Evolutionary conservation across 2,888 invertebrate genomes (phyloP), one percentile per base, ranked within the genome.

Genomic region (Ormyrus labotus): DNA sequence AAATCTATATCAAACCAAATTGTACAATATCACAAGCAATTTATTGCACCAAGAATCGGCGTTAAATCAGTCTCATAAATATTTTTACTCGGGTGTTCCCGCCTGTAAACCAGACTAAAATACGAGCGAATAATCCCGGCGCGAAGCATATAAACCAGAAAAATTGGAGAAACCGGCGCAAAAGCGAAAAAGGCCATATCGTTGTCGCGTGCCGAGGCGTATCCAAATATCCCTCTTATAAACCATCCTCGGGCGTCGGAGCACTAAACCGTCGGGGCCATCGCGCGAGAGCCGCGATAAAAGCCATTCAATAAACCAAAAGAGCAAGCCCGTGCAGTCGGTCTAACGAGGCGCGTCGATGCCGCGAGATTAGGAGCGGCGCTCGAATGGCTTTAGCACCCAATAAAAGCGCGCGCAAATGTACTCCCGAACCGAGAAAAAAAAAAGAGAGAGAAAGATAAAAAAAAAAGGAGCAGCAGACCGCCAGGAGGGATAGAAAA

Each of bases 321-420:
- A 64, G 34, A 64, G 34, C 53, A 78, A 74, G 70, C 67, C 57
- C 61, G 64, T 77, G 81, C 81, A 80, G 78, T 77, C 77, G 71
- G 13, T 74, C 81, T 85, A 85, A 85, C 83, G 83, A 85, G 84
- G 75, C 64, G 10, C 58, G 19, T 67, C 67, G 67, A 71, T 57
- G 45, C 51, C 34, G 47, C 63, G 53, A 76, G 76, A 76, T 82
- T 71, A 83, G 60, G 75, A 80, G 51, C 74, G 51, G 63, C 63
- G 72, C 81, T 81, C 80, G 83, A 88, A 88, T 88, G 87, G 85
- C 84, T 88, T 89, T 89, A 87, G 84, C 89, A 89, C 88, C 88
- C 87, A 88, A 87, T 87, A 89, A 88, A 89, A 60, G 34, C 67
- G 69, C 77, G 76, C 73, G 82, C 65, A 77, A 82, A 82, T 82